Evolutionary conservation across 2,113 vertebrate genomes (phyloP), one percentile per base, ranked within the genome.

Genomic region (Campylomormyrus tamandua): DNA sequence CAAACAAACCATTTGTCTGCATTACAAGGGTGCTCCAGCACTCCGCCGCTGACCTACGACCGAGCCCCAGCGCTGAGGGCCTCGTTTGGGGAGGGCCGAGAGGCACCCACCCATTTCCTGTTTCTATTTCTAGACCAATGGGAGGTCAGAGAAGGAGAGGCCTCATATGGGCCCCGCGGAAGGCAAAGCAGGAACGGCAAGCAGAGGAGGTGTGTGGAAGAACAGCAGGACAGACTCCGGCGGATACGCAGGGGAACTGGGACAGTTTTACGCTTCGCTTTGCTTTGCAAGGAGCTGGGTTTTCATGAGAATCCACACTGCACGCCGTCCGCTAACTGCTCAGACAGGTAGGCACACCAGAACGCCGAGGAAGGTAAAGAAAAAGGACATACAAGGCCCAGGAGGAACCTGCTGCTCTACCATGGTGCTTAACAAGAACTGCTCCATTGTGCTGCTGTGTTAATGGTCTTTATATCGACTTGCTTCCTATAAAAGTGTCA

Each of bases 1-100:
- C 92, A 94, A 96, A 95, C 94, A 95, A 93, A 91, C 92, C 91
- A 92, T 95, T 94, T 94, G 94, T 94, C 93, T 93, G 92, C 92
- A 92, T 90, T 31, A 88, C 89, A 91, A 90, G 91, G 92, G 92
- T 92, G 94, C 93, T 93, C 93, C 94, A 90, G 91, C 91, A 93
- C 92, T 94, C 88, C 90, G 31, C 91, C 91, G 91, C 90, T 95
- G 94, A 96, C 94, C 94, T 94, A 90, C 66, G 93, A 91, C 93
- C 90, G 90, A 92, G 92, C 92, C 92, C 92, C 93, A 92, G 89
- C 91, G 94, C 94, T 93, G 94, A 94, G 94, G 90, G 58, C 92
- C 92, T 93, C 95, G 95, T 84, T 84, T 3, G 15, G 15, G 74
- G 74, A 80, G 35, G 74, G 74, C 74, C 3, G 35, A 77, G 70